These are phyloP conservation scores for Hetaerina titia DNA, from an alignment of 2,888 invertebrate species.

Conservation along the genomic window DNA sequence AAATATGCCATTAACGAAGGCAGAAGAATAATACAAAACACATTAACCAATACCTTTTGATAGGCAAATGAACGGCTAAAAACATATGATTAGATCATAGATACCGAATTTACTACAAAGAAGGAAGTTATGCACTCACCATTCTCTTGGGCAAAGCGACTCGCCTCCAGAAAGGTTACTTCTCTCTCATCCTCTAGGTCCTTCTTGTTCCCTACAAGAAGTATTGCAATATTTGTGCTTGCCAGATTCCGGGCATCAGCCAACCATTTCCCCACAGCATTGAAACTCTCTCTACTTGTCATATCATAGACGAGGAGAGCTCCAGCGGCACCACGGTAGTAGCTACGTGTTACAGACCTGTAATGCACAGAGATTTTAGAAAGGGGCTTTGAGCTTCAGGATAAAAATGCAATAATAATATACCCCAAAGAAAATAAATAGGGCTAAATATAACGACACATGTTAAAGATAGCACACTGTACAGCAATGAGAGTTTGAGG, in stretches of 20 bases:
- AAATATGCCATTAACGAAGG: too few relatives aligned
- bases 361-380: slow-evolving; percentile 72
- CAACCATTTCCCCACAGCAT: slow-evolving; percentile 80
- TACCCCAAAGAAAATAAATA: background rate
- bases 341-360: slow-evolving; percentile 86
- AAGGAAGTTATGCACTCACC: slow-evolving; percentile 78
- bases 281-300: slow-evolving; percentile 79
- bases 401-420: background rate
- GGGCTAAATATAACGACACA: background rate
- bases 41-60: too few relatives aligned
- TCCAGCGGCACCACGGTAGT: slow-evolving; percentile 83
- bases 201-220: slow-evolving; percentile 90
- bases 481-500: too few relatives aligned
- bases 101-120: too few relatives aligned
- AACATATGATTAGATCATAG: too few relatives aligned
- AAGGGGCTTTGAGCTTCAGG: background rate
- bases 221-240: slow-evolving; percentile 89
- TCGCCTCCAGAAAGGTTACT: slow-evolving; percentile 90
- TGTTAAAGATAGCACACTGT: too few relatives aligned
- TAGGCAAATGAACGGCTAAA: too few relatives aligned
- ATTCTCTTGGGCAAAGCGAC: slow-evolving; percentile 91
- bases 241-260: slow-evolving; percentile 89
- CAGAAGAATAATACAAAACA: too few relatives aligned
- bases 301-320: slow-evolving; percentile 78
- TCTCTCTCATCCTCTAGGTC: slow-evolving; percentile 89